These are phyloP conservation scores for Argopecten irradians DNA, from an alignment of 1,140 invertebrate species.

Conservation along the genomic window DNA sequence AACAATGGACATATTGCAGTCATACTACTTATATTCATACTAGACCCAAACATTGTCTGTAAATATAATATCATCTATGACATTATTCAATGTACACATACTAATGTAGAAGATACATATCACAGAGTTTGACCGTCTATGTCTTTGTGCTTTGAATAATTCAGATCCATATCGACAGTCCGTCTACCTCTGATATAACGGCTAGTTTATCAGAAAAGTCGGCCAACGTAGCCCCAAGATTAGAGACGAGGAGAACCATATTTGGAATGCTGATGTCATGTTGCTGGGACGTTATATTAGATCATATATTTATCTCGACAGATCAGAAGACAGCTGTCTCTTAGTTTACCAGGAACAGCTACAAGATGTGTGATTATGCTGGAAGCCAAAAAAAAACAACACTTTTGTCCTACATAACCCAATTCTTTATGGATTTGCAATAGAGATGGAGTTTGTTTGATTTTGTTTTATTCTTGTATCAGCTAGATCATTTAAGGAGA, in stretches of 20 bases:
- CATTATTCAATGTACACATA: neutral
- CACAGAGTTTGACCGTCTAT: neutral
- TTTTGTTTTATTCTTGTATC: too few relatives aligned
- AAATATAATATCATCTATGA: neutral
- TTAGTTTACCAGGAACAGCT: neutral
- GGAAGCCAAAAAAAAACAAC: too few relatives aligned
- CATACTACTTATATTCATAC: too few relatives aligned
- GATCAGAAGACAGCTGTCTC: neutral
- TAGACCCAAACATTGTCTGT: neutral
- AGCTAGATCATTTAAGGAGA: too few relatives aligned
- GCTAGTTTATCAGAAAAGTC: neutral
- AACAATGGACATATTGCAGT: too few relatives aligned
- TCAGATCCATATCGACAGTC: neutral
- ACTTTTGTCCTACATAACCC: neutral
- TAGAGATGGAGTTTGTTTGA: too few relatives aligned
- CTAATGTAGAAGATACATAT: neutral
- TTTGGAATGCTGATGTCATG: neutral
- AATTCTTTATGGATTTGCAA: neutral
- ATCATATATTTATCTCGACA: neutral
- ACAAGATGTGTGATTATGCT: neutral
- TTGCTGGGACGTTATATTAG: neutral
- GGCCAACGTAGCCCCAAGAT: neutral
- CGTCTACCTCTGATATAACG: neutral
- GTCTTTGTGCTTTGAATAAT: neutral
- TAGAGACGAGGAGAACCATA: neutral